These are phyloP conservation scores for Apamea crenata DNA, from an alignment of 2,888 invertebrate species.

Conservation along the genomic window DNA sequence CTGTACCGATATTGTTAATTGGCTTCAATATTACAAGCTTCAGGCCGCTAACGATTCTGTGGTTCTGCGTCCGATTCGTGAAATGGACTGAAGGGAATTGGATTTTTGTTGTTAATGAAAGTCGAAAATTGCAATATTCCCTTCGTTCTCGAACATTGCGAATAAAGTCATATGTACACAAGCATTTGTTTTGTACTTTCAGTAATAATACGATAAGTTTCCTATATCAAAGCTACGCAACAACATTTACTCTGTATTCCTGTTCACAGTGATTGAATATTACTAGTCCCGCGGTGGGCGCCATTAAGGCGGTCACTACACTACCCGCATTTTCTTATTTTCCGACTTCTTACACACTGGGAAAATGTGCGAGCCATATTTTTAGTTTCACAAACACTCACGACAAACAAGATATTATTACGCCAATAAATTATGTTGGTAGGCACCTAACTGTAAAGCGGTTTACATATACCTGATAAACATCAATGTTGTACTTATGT, in stretches of 20 bases:
- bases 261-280: constrained; percentile 47
- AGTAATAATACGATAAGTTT: background rate
- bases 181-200: background rate
- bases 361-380: constrained; percentile 52
- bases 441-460: background rate
- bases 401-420: constrained; percentile 53
- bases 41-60: constrained; percentile 26
- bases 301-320: constrained; percentile 51
- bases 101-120: constrained; percentile 39
- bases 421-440: constrained; percentile 18
- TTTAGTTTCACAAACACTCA: constrained; percentile 50
- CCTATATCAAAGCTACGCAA: constrained; percentile 2
- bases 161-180: background rate
- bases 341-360: constrained; percentile 45
- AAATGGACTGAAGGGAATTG: constrained; percentile 45
- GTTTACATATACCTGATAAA: constrained; percentile 21
- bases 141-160: constrained; percentile 14
- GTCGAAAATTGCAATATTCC: constrained; percentile 38
- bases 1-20: constrained; percentile 31
- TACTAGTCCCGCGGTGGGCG: constrained; percentile 54
- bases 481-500: background rate
- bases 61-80: constrained; percentile 36
- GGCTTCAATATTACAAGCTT: constrained; percentile 13
- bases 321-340: constrained; percentile 55
- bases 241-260: constrained; percentile 16